Conservation (phyloP, 1,140 invertebrate species). For the Chironomus striatipennis region DNA sequence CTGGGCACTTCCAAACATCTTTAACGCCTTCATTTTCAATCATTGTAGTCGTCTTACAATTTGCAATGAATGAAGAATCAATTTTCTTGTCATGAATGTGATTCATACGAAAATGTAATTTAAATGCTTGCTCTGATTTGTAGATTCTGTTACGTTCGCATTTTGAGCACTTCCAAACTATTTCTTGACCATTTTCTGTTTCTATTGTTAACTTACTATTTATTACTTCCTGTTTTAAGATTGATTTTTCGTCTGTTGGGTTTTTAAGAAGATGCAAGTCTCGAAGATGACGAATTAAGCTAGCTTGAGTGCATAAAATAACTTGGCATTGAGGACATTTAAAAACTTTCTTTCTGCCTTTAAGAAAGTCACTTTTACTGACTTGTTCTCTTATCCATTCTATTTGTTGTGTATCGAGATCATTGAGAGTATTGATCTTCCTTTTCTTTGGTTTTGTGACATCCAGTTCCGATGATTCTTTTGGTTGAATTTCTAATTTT, state of each 20-base stretch:
- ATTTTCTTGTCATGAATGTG: not conserved
- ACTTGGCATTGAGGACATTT: not conserved
- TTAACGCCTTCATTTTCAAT: not conserved
- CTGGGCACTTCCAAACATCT: not conserved
- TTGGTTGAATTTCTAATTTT: not conserved
- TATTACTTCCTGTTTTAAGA: not conserved
- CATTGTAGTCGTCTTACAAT: not conserved
- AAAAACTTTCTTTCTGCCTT: not conserved
- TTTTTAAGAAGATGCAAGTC: not conserved
- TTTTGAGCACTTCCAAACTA: not conserved
- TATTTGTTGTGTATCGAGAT: not conserved
- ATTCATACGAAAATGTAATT: not conserved
- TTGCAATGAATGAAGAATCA: not conserved
- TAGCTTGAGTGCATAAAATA: not conserved
- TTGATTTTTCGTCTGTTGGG: not conserved
- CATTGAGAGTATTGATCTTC: not conserved
- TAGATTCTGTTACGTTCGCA: not conserved
- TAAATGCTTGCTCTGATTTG: not conserved
- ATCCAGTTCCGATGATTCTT: not conserved
- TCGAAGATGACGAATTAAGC: not conserved
- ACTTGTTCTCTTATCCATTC: not conserved
- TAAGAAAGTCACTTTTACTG: not conserved
- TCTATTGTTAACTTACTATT: not conserved
- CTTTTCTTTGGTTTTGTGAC: not conserved
- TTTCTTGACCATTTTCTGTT: not conserved